phyloP scores from a whole-genome alignment of 1,140 invertebrate genomes.

The Argopecten irradians region DNA sequence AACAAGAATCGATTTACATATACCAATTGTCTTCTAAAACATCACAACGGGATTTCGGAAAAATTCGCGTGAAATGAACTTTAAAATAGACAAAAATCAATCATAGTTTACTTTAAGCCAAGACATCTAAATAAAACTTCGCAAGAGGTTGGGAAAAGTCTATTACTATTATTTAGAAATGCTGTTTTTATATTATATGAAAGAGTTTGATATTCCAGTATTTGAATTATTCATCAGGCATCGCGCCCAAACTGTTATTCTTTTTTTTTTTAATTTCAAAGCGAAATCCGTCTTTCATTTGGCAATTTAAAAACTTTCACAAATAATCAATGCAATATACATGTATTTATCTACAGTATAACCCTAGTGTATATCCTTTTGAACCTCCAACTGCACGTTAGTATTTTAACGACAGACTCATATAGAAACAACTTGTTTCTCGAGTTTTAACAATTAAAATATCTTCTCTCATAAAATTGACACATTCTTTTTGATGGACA shows the following conservation, averaged over 20 bases:
- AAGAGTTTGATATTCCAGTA: neutral
- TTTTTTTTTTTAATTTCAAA: neutral
- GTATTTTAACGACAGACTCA: too few relatives aligned
- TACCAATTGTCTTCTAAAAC: neutral
- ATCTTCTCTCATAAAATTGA: too few relatives aligned
- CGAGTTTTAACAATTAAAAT: too few relatives aligned
- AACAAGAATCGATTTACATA: neutral
- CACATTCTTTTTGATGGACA: too few relatives aligned
- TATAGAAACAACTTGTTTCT: too few relatives aligned
- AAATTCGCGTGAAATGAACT: neutral
- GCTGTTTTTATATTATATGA: neutral
- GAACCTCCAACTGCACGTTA: too few relatives aligned
- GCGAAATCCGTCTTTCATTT: neutral
- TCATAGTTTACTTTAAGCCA: neutral
- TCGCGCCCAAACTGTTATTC: neutral
- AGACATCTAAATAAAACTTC: neutral
- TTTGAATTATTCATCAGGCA: neutral
- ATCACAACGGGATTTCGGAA: neutral
- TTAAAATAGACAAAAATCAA: neutral
- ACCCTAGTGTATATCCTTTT: too few relatives aligned
- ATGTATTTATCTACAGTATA: too few relatives aligned
- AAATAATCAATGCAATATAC: neutral
- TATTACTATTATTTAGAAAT: neutral
- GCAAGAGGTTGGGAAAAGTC: neutral
- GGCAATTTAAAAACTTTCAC: neutral